Evolutionary conservation across 23 tunicate species (phyloP).

Genomic region (Halocynthia roretzi): DNA sequence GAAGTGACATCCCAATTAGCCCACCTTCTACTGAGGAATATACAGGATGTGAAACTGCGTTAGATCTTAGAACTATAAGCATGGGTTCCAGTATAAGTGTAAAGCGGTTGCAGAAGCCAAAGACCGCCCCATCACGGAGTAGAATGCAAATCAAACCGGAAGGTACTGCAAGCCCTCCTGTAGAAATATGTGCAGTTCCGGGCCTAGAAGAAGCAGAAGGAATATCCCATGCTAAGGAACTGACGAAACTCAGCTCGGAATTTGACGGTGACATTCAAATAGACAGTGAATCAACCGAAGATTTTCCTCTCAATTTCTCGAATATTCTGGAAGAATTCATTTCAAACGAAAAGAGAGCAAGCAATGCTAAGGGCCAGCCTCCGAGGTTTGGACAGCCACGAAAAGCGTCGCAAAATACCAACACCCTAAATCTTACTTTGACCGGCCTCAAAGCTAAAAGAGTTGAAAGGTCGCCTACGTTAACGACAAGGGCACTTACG

Average conservation of each 20-base stretch:
- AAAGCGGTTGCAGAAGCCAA: background rate
- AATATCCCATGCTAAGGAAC: constrained; percentile 15
- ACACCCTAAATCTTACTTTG: constrained; percentile 10
- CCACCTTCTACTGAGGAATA: no score
- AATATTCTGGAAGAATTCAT: constrained; percentile 20
- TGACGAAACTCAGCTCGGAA: constrained; percentile 6
- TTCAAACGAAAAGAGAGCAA: background rate
- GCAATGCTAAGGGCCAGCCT: background rate
- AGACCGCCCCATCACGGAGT: background rate
- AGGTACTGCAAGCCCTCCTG: background rate
- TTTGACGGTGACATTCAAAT: background rate
- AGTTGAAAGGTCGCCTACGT: background rate
- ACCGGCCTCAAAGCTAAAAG: constrained; percentile 12
- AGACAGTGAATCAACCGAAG: background rate
- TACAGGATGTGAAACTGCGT: background rate
- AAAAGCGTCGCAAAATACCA: background rate
- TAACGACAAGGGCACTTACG: constrained; percentile 4
- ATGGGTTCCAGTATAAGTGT: no score
- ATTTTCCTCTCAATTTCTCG: background rate
- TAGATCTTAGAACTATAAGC: background rate
- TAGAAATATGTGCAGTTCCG: constrained; percentile 31
- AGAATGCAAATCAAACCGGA: background rate
- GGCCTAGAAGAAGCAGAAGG: constrained; percentile 77
- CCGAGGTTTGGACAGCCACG: no score
- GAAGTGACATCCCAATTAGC: no score